A percentile compares a stretch with the other conserved stretches of the same genome.
phyloP scores from a whole-genome alignment of 2,113 vertebrate species.

The Spea multiplicata region DNA sequence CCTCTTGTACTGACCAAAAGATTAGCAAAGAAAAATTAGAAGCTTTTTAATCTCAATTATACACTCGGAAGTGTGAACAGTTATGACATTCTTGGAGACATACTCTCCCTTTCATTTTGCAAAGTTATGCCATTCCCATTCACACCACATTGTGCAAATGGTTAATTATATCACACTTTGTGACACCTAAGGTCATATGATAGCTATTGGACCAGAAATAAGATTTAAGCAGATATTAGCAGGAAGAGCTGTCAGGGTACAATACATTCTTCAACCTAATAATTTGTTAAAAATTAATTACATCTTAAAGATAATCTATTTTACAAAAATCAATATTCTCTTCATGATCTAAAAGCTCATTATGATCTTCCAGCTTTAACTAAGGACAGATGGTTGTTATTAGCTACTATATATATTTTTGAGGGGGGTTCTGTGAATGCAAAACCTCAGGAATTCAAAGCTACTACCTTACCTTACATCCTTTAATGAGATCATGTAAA shows the following conservation, averaged over 20 bases:
- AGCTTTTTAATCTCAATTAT: slow-evolving; percentile 27
- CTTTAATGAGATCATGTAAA: slow-evolving; percentile 25
- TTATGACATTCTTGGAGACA: slow-evolving; percentile 29
- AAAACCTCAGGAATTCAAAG: slow-evolving; percentile 31
- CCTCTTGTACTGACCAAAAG: slow-evolving; percentile 8
- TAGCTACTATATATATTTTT: slow-evolving; percentile 40
- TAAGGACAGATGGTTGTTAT: slow-evolving; percentile 43
- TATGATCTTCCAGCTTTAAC: slow-evolving; percentile 34
- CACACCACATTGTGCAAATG: slow-evolving; percentile 42
- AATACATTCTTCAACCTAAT: slow-evolving; percentile 45
- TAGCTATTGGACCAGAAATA: slow-evolving; percentile 18
- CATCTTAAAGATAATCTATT: slow-evolving; percentile 47
- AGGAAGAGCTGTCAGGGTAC: slow-evolving; percentile 39
- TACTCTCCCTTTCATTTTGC: slow-evolving; percentile 18
- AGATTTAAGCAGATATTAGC: slow-evolving; percentile 45
- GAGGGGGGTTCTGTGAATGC: slow-evolving; percentile 19
- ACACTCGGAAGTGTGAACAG: slow-evolving; percentile 20
- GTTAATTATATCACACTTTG: slow-evolving; percentile 49
- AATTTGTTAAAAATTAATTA: slow-evolving; percentile 48
- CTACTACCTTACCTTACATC: slow-evolving; percentile 34
- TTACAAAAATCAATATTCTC: slow-evolving; percentile 42
- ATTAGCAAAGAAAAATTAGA: slow-evolving; percentile 22
- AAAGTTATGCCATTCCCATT: slow-evolving; percentile 34
- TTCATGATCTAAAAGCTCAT: slow-evolving; percentile 43
- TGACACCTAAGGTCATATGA: slow-evolving; percentile 43